A percentile compares a stretch with the other conserved stretches of the same genome.
Evolutionary conservation across 2,888 invertebrate species (phyloP).

Genomic region (Watsonalla binaria): DNA sequence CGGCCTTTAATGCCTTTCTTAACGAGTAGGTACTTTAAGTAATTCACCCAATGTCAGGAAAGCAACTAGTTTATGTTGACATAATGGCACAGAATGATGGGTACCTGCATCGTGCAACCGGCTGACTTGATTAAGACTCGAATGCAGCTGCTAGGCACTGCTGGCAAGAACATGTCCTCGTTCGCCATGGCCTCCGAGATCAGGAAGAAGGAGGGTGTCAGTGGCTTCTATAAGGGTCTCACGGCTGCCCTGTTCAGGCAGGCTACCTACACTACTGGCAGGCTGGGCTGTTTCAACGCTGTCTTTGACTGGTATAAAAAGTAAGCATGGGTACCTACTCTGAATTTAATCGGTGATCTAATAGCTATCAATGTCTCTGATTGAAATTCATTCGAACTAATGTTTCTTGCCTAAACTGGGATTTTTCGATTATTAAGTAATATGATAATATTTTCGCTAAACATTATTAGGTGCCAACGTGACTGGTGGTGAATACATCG

Average conservation of each 20-base stretch:
- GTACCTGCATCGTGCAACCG: slow-evolving; percentile 45
- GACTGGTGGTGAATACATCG: too few species aligned
- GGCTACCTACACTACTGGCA: slow-evolving; percentile 96
- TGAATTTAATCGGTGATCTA: too few species aligned
- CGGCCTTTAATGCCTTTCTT: too few species aligned
- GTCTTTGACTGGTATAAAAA: slow-evolving; percentile 84
- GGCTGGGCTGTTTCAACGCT: slow-evolving; percentile 94
- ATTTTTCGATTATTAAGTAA: too few species aligned
- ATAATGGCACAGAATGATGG: slow-evolving; percentile 44
- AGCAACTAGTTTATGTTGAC: too few species aligned
- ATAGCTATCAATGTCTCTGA: too few species aligned
- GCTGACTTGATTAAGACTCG: slow-evolving; percentile 50
- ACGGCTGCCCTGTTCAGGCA: slow-evolving; percentile 95
- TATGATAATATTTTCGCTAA: too few species aligned
- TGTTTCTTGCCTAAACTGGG: too few species aligned
- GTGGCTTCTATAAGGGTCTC: slow-evolving; percentile 92
- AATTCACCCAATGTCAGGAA: too few species aligned
- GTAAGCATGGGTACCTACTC: slow-evolving; percentile 26
- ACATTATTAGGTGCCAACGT: too few species aligned
- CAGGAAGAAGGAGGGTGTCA: slow-evolving; percentile 88
- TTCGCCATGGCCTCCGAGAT: slow-evolving; percentile 85
- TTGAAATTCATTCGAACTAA: too few species aligned
- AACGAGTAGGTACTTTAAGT: too few species aligned
- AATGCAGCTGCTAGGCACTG: slow-evolving; percentile 72
- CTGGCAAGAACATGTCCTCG: slow-evolving; percentile 80